These are phyloP conservation scores for Macrocentrus cingulum DNA, from an alignment of 1,140 invertebrate genomes.

Conservation along the genomic window DNA sequence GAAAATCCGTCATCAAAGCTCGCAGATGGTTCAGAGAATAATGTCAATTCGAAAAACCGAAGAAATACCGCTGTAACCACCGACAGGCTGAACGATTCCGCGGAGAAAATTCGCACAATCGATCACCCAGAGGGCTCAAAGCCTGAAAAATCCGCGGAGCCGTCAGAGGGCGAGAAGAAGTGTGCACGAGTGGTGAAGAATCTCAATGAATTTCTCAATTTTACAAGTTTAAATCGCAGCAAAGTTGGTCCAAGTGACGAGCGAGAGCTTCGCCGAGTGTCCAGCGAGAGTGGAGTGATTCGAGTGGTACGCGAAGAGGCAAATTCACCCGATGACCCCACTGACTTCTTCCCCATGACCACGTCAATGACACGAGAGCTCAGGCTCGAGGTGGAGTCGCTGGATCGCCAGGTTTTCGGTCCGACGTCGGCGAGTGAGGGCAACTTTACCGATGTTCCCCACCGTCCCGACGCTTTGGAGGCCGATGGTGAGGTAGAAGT, in stretches of 20 bases:
- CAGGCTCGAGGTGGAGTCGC: conserved; percentile 76
- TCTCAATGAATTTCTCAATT: conserved; percentile 81
- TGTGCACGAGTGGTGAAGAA: conserved; percentile 70
- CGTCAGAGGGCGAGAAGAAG: conserved; percentile 45
- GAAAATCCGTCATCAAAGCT: conserved; percentile 14
- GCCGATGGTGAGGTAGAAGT: conserved; percentile 53
- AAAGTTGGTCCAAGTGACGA: conserved; percentile 50
- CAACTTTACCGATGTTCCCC: conserved; percentile 46
- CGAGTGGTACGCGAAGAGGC: conserved; percentile 60
- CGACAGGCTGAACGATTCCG: conserved; percentile 48
- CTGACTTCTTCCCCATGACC: conserved; percentile 83
- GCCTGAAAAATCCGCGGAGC: conserved; percentile 29
- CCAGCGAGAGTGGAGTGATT: conserved; percentile 45
- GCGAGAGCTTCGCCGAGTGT: conserved; percentile 43
- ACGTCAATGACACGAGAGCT: conserved; percentile 82
- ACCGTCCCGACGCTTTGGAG: conserved; percentile 46
- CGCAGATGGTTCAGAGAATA: conserved; percentile 38
- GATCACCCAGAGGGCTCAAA: conserved; percentile 2
- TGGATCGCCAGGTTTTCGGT: conserved; percentile 72
- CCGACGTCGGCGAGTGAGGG: conserved; percentile 48
- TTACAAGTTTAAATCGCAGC: conserved; percentile 68
- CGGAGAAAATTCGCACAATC: conserved; percentile 35
- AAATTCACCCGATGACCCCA: conserved; percentile 74
- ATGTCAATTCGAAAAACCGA: conserved; percentile 43
- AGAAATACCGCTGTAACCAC: conserved; percentile 43